Conservation (phyloP, 1,140 invertebrate species). For the Brachionus rotundiformis region DNA sequence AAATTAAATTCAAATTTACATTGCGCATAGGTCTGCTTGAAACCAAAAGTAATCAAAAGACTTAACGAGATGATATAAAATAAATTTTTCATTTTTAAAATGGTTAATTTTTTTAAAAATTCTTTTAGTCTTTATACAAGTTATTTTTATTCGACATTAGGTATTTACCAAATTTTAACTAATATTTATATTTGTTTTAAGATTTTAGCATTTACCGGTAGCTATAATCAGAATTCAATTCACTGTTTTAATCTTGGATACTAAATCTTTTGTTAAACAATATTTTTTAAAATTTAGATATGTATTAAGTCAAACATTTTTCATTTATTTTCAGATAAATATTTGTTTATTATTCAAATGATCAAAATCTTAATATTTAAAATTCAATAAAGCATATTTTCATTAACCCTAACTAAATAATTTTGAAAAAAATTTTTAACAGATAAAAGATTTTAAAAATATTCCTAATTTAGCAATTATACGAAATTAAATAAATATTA, state of each 20-base stretch:
- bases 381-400: background rate
- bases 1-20: background rate
- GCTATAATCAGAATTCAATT: background rate
- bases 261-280: background rate
- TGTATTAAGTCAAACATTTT: no score
- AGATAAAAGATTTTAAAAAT: no score
- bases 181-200: constrained; percentile 6
- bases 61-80: background rate
- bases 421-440: no score
- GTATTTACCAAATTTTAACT: background rate
- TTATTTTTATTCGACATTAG: background rate
- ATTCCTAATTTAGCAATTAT: no score
- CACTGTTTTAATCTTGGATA: background rate
- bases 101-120: background rate
- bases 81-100: background rate
- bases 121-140: background rate
- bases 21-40: background rate
- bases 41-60: background rate
- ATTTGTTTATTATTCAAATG: background rate
- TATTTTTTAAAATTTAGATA: no score
- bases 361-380: background rate
- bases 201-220: background rate
- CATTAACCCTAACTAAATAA: background rate
- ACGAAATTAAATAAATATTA: no score
- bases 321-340: background rate